Evolutionary conservation across 2,113 vertebrate species (phyloP), one percentile per base, ranked within the genome.

Genomic region (Psettodes erumei): DNA sequence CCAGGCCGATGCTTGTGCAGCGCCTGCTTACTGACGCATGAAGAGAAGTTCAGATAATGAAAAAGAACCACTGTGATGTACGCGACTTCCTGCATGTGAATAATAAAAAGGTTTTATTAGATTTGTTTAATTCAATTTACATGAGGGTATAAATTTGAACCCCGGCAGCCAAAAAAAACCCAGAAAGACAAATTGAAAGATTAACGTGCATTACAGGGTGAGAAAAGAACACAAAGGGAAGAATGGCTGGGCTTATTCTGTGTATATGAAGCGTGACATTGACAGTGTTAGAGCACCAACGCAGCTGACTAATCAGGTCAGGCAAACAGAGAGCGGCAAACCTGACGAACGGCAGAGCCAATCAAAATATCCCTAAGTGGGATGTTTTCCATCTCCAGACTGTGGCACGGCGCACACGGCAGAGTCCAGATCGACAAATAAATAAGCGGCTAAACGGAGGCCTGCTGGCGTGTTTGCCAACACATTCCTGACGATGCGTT

Each of bases 261-360:
- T n/a, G 3, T 38, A 19, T 47, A 33, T 42, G 9, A 53, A 33
- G 19, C 56, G 2, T 37, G 18, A 33, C 47, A 71, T 1, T 63
- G 28, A 28, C 19, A 25, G 18, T 21, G 3, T 47, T 68, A 65
- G 48, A 38, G 35, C 40, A n/a, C 4, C 42, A 81, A 71, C 55
- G 75, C 23, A 50, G 43, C 25, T 38, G 33, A 71, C 53, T 62
- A 63, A 80, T 81, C 75, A 81, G 77, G 59, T 86, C 69, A 70
- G n/a, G 68, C 70, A 78, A 83, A 88, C 76, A 77, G 9, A 47
- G 48, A 48, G 40, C 27, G 30, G 47, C 69, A 72, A 82, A 84
- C 68, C 58, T 58, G 55, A n/a, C n/a, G n/a, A n/a, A n/a, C n/a
- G 1, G 19, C 33, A 55, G 19, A 27, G 19, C 32, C 25, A 11